Evolutionary conservation across 1,140 invertebrate genomes (phyloP).

Genomic region (Pseudomyrmex concolor): DNA sequence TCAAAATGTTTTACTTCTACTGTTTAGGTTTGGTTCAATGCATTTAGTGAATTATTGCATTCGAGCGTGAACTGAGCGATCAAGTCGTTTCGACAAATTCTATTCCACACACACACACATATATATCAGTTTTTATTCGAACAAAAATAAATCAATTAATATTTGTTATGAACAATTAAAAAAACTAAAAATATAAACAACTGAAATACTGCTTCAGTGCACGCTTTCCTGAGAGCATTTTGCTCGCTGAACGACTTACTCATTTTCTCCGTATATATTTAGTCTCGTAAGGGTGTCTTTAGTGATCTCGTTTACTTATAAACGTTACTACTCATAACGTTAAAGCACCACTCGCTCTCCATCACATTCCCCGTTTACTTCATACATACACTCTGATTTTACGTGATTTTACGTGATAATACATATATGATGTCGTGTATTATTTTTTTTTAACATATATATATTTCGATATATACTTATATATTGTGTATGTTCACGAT

Average conservation of each 20-base stretch:
- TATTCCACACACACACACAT: not conserved
- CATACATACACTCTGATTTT: slow-evolving; percentile 25
- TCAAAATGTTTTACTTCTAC: not conserved
- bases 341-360: slow-evolving; percentile 28
- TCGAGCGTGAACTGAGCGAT: slow-evolving; percentile 30
- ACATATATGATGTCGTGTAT: not conserved
- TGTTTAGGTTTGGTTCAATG: slow-evolving; percentile 30
- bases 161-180: not conserved
- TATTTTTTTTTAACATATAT: slow-evolving; percentile 26
- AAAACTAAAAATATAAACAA: not conserved
- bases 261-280: slow-evolving; percentile 1
- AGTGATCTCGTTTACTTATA: slow-evolving; percentile 42
- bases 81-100: not conserved
- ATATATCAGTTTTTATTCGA: not conserved
- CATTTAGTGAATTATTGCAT: slow-evolving; percentile 7
- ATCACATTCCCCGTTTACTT: slow-evolving; percentile 10
- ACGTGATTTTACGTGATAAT: slow-evolving; percentile 16
- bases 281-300: slow-evolving; percentile 25
- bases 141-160: not conserved
- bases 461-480: not conserved
- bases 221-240: slow-evolving; percentile 14
- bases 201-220: not conserved
- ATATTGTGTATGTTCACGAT: slow-evolving; percentile 24
- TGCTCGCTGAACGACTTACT: not conserved
- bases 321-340: slow-evolving; percentile 27